phyloP scores from a whole-genome alignment of 35 echinoderm and acorn worm species.

The Nesometra sesokonis region DNA sequence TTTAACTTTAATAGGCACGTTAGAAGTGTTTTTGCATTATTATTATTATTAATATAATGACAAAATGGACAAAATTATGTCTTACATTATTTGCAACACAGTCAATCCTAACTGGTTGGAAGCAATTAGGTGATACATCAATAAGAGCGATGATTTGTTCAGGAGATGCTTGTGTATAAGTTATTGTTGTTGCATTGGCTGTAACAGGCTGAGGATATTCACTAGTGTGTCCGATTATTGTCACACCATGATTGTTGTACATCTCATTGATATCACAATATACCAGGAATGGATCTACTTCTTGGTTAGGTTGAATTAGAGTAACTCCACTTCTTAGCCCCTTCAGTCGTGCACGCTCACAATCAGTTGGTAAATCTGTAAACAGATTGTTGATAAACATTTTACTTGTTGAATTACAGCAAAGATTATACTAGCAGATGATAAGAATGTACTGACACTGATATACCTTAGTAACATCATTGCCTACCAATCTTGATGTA shows the following conservation, averaged over 20 bases:
- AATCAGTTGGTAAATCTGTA: background rate
- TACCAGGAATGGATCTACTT: background rate
- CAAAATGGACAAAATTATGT: background rate
- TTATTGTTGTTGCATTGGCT: background rate
- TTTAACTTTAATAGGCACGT: no score
- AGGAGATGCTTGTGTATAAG: background rate
- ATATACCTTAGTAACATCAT: no score
- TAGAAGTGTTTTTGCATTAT: no score
- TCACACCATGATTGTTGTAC: slow-evolving; percentile 7
- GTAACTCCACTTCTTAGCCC: background rate
- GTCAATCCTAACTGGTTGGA: background rate
- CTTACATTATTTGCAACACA: background rate
- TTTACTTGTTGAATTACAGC: no score
- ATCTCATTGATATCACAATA: slow-evolving; percentile 9
- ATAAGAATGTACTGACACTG: no score
- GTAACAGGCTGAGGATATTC: background rate
- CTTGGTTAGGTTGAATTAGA: background rate
- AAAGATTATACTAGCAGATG: no score
- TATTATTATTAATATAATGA: no score
- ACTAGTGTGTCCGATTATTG: slow-evolving; percentile 1
- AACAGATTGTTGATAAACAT: background rate
- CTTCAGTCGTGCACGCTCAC: background rate
- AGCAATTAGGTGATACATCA: background rate
- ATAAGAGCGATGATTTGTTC: background rate
- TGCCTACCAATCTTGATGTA: no score